Evolutionary conservation across 2,888 invertebrate species (phyloP).

Genomic region (Drosophila infuscata): DNA sequence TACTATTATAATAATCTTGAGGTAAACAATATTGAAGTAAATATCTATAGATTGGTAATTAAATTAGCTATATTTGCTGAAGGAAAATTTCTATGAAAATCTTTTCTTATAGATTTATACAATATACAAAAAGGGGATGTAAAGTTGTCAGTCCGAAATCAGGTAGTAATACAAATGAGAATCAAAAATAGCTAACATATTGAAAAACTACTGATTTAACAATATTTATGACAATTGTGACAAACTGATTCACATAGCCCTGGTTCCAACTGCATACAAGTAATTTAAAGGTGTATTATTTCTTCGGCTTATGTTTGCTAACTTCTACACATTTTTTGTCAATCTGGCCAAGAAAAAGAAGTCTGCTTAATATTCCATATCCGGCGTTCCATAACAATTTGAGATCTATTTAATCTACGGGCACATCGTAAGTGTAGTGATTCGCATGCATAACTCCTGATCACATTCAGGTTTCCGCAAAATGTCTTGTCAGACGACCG

Average conservation of each 20-base stretch:
- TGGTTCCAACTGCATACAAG: background rate
- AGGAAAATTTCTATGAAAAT: background rate
- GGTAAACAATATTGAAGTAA: too few species aligned
- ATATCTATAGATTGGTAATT: background rate
- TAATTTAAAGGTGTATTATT: background rate
- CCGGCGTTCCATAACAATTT: constrained; percentile 6
- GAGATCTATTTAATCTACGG: constrained; percentile 4
- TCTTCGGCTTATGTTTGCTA: background rate
- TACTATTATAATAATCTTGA: too few species aligned
- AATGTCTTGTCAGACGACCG: constrained; percentile 34
- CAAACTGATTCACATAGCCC: background rate
- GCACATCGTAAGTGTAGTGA: background rate
- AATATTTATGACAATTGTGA: background rate
- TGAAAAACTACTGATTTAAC: background rate
- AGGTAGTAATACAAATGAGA: background rate
- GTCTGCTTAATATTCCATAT: background rate
- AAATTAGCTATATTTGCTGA: background rate
- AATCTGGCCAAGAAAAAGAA: background rate
- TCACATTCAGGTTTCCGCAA: constrained; percentile 31
- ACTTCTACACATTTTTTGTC: background rate
- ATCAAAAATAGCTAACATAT: background rate
- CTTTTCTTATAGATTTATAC: background rate
- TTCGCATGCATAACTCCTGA: constrained; percentile 52
- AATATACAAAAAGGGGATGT: background rate
- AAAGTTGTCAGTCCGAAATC: background rate